A percentile compares a stretch with the other conserved stretches of the same genome.
Evolutionary conservation across 2,888 invertebrate species (phyloP).

Genomic region (Hermodice carunculata): DNA sequence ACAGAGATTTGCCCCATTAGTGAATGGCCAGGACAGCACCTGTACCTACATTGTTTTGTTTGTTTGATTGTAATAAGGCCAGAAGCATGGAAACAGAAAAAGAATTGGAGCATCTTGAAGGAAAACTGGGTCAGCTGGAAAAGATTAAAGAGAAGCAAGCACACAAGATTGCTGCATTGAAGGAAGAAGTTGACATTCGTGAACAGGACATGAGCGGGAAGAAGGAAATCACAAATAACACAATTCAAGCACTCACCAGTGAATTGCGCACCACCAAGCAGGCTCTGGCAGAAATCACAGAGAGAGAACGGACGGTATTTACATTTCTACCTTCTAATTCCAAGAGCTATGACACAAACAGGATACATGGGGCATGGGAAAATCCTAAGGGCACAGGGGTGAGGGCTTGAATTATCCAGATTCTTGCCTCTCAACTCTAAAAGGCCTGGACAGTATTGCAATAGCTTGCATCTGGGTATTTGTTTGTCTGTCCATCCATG

Average conservation of each 20-base stretch:
- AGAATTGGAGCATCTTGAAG: slow-evolving; percentile 60
- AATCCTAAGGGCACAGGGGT: no score
- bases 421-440: no score
- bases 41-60: no score
- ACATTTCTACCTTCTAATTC: no score
- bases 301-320: slow-evolving; percentile 68
- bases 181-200: slow-evolving; percentile 56
- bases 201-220: slow-evolving; percentile 46
- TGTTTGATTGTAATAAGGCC: slow-evolving; percentile 29
- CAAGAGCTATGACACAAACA: no score
- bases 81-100: slow-evolving; percentile 59
- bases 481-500: no score
- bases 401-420: no score
- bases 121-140: slow-evolving; percentile 66
- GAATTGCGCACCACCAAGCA: slow-evolving; percentile 68
- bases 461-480: no score
- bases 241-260: slow-evolving; percentile 67
- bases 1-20: no score
- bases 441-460: no score
- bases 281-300: slow-evolving; percentile 58
- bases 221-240: slow-evolving; percentile 60
- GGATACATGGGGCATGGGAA: no score
- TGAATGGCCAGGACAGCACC: no score
- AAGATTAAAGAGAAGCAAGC: slow-evolving; percentile 65
- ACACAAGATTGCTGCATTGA: slow-evolving; percentile 62